These are phyloP conservation scores for Macrophya annulata DNA, from an alignment of 2,888 invertebrate genomes.

Conservation along the genomic window DNA sequence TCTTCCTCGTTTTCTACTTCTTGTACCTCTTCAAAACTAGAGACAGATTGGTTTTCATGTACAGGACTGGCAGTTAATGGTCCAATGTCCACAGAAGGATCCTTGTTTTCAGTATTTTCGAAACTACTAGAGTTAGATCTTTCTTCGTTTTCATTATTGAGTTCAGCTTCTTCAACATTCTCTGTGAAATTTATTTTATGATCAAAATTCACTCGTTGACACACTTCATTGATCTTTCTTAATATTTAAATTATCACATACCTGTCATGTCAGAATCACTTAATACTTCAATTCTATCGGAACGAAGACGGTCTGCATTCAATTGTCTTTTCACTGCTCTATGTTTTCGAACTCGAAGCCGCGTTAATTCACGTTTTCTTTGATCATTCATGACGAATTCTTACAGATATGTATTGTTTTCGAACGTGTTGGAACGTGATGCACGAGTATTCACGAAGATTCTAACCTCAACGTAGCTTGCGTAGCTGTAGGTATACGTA, in stretches of 20 bases:
- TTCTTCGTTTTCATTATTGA: constrained; percentile 6
- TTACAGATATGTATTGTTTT: not conserved
- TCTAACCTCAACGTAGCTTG: not conserved
- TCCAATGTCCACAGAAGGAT: not conserved
- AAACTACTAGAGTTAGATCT: not conserved
- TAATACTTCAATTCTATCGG: not conserved
- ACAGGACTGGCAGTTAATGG: not conserved
- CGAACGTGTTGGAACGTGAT: not conserved
- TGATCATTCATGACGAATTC: not conserved
- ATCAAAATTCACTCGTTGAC: not conserved
- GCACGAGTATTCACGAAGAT: not conserved
- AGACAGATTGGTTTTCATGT: not conserved
- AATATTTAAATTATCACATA: not conserved
- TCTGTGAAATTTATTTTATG: not conserved
- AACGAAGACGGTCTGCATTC: not conserved
- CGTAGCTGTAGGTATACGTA: not conserved
- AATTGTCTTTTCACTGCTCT: not conserved
- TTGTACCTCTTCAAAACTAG: not conserved
- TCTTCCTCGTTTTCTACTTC: constrained; percentile 1
- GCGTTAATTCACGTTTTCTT: constrained; percentile 18
- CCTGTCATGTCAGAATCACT: constrained; percentile 12
- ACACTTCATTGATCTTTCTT: not conserved
- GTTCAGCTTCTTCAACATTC: constrained; percentile 4
- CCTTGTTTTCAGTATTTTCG: not conserved
- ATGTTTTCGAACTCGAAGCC: constrained; percentile 18